Conservation (phyloP, 2,888 invertebrate species). For the Chesias legatella region DNA sequence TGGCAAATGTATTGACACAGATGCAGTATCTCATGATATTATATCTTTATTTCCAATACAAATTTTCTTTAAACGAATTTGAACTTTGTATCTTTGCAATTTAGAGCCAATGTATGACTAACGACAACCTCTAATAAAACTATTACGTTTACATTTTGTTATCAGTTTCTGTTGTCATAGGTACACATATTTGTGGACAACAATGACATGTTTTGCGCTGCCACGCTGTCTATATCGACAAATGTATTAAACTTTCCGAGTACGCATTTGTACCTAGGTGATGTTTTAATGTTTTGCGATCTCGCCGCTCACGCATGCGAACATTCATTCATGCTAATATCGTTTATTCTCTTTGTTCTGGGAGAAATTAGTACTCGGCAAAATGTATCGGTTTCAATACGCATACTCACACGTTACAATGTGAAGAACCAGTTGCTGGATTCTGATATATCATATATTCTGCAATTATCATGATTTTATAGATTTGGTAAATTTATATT, state of each 20-base stretch:
- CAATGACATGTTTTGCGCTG: conserved; percentile 29
- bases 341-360: conserved; percentile 16
- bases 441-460: no score
- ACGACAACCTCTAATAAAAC: conserved; percentile 11
- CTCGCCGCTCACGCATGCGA: conserved; percentile 13
- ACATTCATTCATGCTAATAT: conserved; percentile 24
- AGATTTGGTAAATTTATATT: no score
- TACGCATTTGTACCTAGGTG: conserved; percentile 19
- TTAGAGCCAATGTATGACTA: conserved; percentile 3
- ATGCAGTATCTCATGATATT: conserved; percentile 22
- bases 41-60: conserved; percentile 14
- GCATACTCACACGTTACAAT: conserved; percentile 15
- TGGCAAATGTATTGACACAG: conserved; percentile 35
- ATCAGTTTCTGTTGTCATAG: conserved; percentile 32
- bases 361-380: conserved; percentile 7
- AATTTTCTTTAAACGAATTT: conserved; percentile 5
- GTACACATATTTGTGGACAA: conserved; percentile 23
- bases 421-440: conserved; percentile 12
- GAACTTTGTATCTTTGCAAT: conserved; percentile 9
- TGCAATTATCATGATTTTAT: no score
- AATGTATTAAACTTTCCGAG: conserved; percentile 12
- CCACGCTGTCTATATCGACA: conserved; percentile 34
- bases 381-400: conserved; percentile 16
- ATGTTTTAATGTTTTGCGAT: conserved; percentile 14
- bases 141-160: conserved; percentile 32